phyloP scores from a whole-genome alignment of 2,113 vertebrate species.

The Tetrao urogallus region DNA sequence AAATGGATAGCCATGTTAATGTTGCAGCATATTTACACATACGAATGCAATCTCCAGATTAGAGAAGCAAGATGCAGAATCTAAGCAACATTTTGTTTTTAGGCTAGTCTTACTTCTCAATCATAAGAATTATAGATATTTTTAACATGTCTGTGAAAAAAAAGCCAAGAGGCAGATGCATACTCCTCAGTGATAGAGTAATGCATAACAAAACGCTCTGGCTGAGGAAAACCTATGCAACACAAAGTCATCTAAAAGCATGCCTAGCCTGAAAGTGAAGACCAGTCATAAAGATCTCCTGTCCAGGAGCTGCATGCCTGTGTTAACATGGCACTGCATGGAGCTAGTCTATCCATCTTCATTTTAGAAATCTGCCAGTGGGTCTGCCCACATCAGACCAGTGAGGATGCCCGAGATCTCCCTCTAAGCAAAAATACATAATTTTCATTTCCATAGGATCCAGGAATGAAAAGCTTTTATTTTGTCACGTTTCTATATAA shows the following conservation, averaged over 20 bases:
- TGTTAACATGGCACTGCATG: no score
- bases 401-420: not conserved
- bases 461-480: not conserved
- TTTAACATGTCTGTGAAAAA: not conserved
- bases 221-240: not conserved
- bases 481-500: not conserved
- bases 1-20: not conserved
- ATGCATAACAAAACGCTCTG: not conserved
- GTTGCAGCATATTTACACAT: not conserved
- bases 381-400: not conserved
- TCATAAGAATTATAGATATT: not conserved
- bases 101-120: not conserved
- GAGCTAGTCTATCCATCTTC: not conserved
- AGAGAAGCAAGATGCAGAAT: not conserved
- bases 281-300: fast-evolving
- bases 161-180: not conserved
- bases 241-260: not conserved
- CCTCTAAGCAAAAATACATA: not conserved
- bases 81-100: not conserved
- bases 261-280: not conserved
- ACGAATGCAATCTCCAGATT: not conserved
- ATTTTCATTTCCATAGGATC: not conserved
- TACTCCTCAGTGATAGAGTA: not conserved
- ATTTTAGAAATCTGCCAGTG: not conserved
- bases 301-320: not conserved